A percentile compares a stretch with the other conserved stretches of the same genome.
Evolutionary conservation across 2,113 vertebrate species (phyloP).

Genomic region (Marmota flaviventris): DNA sequence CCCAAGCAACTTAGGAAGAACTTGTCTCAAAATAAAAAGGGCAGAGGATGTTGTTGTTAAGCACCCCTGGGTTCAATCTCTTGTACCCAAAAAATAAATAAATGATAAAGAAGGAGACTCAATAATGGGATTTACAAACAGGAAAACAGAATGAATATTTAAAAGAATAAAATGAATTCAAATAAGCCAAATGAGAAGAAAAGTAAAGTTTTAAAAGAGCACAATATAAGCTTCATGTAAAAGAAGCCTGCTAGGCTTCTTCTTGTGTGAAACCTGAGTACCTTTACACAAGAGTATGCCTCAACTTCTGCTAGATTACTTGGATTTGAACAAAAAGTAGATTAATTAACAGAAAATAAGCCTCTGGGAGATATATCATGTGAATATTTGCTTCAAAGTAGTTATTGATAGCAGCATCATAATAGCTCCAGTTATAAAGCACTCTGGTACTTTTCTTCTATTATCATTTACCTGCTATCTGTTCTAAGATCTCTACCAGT

Average conservation of each 20-base stretch:
- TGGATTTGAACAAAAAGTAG: not conserved
- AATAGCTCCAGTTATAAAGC: not conserved
- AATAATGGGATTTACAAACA: not conserved
- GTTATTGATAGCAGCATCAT: not conserved
- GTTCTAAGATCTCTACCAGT: not conserved
- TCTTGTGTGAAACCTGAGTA: not conserved
- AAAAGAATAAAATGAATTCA: not conserved
- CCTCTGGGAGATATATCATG: not conserved
- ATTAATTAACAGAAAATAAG: not conserved
- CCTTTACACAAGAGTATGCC: not conserved
- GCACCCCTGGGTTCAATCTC: no score
- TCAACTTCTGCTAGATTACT: not conserved
- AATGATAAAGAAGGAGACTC: not conserved
- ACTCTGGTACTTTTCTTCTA: not conserved
- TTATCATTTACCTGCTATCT: not conserved
- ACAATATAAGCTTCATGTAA: not conserved
- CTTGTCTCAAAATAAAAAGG: no score
- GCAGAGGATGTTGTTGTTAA: no score
- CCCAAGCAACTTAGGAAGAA: no score
- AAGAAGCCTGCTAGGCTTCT: not conserved
- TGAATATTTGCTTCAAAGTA: not conserved
- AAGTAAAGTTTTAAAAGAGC: not conserved
- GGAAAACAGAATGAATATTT: not conserved
- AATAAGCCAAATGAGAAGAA: not conserved
- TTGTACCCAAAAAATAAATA: no score